phyloP scores from a whole-genome alignment of 2,888 invertebrate genomes.

The Lamproptera curius region DNA sequence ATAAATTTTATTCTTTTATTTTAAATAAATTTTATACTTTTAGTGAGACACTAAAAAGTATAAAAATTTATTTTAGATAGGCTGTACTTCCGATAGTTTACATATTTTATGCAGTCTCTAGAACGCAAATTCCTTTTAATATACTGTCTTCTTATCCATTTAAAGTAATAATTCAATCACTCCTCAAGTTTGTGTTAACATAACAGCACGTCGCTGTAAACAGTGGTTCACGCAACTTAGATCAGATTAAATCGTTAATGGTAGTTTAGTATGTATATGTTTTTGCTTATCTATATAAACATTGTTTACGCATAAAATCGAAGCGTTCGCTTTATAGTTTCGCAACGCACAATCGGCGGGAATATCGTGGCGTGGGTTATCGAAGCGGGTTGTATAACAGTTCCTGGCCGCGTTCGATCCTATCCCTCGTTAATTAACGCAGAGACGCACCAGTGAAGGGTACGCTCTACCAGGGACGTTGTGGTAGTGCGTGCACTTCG shows the following conservation, averaged over 20 bases:
- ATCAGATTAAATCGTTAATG: neutral
- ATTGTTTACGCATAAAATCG: neutral
- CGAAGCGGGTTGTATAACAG: constrained; percentile 16
- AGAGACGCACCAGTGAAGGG: constrained; percentile 32
- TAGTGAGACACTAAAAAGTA: no score
- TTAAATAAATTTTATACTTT: no score
- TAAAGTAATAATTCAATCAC: neutral
- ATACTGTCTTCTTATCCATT: neutral
- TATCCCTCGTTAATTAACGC: constrained; percentile 29
- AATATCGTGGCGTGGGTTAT: constrained; percentile 17
- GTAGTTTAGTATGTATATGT: neutral
- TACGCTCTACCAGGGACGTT: constrained; percentile 13
- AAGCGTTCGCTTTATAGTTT: constrained; percentile 7
- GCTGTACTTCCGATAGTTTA: no score
- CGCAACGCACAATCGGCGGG: constrained; percentile 2
- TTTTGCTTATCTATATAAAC: neutral
- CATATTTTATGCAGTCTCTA: no score
- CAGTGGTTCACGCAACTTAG: no score
- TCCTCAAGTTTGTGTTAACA: neutral
- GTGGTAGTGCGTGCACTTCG: neutral
- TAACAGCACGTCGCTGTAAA: no score
- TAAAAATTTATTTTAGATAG: no score
- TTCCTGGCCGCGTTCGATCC: constrained; percentile 11
- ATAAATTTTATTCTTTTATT: no score
- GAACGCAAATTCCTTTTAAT: neutral